Base-by-base conservation (phyloP, 2,113 vertebrate species). In the Pipra filicauda region DNA sequence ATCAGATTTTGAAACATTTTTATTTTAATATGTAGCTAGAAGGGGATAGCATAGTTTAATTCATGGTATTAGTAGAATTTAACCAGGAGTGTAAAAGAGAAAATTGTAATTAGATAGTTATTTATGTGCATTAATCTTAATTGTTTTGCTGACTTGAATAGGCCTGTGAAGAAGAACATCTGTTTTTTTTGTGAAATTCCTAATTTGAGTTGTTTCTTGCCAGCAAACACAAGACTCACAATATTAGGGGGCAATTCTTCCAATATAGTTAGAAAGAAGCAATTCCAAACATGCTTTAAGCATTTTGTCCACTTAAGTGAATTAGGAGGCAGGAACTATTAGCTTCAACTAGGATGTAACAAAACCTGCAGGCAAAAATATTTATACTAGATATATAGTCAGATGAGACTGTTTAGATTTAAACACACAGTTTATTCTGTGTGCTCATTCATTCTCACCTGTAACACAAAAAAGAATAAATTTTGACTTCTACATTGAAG, bases 301-400 rank as follows among this genome's bases (percentile, higher is more conserved):
- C 35, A 91, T 12, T 24, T 66, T 18, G 20, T 46, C 15, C 27
- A 28, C 74, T 87, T 70, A 62, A 75, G 8, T 37, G 14, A 87
- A 51, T 48, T 21, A 57, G 10, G 23, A 77, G 12, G 11, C 12
- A 51, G 33, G 64, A 27, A 44, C 17, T 43, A 30, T 39, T 39
- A 39, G 4, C 27, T 78, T 78, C 20, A 71, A 27, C 11, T 20
- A 39, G 12, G 12, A 67, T 31, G 7, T 41, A 69, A 82, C 64
- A 81, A 95, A 93, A 48, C 33, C 41, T 78, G 20, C 6, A 58
- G 74, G 23, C 37, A 96, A 76, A 95, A 89, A 96, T 13, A 90
- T 75, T 91, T 96, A 73, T 77, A 71, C 37, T 89, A 95, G 74
- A 86, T 88, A 91, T 80, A 89, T 85, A 92, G 93, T 95, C 72